Evolutionary conservation across 2,888 invertebrate species (phyloP), one percentile per base, ranked within the genome.

Genomic region (Agrilus biguttatus): DNA sequence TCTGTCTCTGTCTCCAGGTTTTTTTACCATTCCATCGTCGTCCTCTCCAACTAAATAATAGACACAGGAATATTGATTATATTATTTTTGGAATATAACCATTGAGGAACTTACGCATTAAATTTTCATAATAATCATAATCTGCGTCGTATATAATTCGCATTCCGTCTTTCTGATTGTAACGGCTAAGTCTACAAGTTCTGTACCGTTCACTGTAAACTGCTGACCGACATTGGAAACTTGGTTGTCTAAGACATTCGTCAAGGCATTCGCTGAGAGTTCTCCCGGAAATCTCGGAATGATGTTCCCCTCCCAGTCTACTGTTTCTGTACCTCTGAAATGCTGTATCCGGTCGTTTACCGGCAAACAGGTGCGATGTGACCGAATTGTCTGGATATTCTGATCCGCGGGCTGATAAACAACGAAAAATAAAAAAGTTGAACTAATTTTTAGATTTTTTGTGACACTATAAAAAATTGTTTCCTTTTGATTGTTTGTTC

Each of bases 71-170:
- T 37, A 17, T 17, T 14, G 17, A 3, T 17, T 17, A 17, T 17
- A 17, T 40, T 33, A 8, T 13, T 36, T 41, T 40, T 33, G 45
- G 35, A 19, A 14, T 44, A 45, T 42, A 44, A 42, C 46, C 41
- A 35, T 36, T 45, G 42, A 23, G 41, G 47, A 50, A 78, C 87
- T 80, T 72, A 89, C 90, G 83, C 87, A 89, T 88, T 41, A 90
- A 72, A 68, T 89, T 89, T 68, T 91, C 90, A 59, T 90, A 91
- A 66, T 90, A 91, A 68, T 91, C 90, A 63, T 87, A 90, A 65
- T 89, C 89, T 2, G 87, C 86, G 63, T 91, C 90, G 61, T 89
- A 89, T 51, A 89, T 83, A 43, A 90, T 80, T 47, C 89, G 73
- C 77, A 88, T 85, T 36, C 88, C 87, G 60, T 89, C 86, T 56